These are phyloP conservation scores for Gymnodraco acuticeps DNA, from an alignment of 2,797 vertebrate genomes.

Conservation along the genomic window DNA sequence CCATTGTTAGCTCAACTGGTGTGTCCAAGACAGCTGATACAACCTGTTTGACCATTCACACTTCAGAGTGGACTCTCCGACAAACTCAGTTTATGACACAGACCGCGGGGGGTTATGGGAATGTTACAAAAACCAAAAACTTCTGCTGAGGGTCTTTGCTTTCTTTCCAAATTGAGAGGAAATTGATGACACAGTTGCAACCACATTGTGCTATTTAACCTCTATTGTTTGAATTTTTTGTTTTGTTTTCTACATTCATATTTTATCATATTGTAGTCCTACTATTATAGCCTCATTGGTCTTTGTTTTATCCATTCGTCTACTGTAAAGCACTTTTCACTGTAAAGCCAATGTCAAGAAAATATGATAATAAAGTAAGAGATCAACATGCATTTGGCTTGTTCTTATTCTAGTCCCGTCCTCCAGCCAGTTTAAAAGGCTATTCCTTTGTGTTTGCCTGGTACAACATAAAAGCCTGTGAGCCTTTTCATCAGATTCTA, in stretches of 20 bases:
- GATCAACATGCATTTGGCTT: too few species aligned
- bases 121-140: background rate
- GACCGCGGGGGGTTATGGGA: background rate
- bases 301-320: background rate
- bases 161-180: background rate
- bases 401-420: background rate
- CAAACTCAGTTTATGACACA: background rate
- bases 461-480: background rate
- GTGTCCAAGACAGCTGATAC: conserved; percentile 68
- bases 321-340: background rate
- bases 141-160: background rate
- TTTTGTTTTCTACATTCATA: background rate
- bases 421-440: conserved; percentile 1
- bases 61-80: conserved; percentile 23
- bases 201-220: background rate
- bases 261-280: background rate
- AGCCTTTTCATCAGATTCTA: conserved; percentile 38
- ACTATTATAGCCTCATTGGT: background rate
- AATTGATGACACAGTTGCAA: background rate
- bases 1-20: conserved; percentile 55
- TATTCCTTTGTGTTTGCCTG: conserved; percentile 3
- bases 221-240: background rate
- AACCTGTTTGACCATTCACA: conserved; percentile 50
- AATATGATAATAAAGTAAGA: background rate
- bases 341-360: background rate